These are phyloP conservation scores for Macquaria australasica DNA, from an alignment of 2,113 vertebrate genomes.

Conservation along the genomic window DNA sequence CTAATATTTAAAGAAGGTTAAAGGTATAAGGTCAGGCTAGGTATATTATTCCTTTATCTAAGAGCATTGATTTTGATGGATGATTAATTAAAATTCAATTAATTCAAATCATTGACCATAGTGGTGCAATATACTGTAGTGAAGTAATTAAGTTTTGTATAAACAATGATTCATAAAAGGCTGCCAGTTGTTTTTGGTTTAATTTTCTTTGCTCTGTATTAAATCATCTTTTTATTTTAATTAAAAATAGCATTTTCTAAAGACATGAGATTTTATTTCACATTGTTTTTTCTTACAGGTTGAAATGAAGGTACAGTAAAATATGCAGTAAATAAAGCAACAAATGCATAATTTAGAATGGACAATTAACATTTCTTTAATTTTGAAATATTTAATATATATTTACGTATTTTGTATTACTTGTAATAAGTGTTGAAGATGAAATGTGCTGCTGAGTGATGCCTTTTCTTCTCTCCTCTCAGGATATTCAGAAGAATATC, in stretches of 20 bases:
- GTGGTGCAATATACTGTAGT: too few relatives aligned
- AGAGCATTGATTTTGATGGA: conserved; percentile 7
- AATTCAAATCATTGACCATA: neutral
- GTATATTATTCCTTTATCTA: neutral
- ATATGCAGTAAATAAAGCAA: neutral
- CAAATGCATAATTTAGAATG: neutral
- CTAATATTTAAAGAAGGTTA: conserved; percentile 20
- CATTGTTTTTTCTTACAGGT: neutral
- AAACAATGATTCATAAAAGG: neutral
- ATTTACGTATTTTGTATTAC: neutral
- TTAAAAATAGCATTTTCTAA: neutral
- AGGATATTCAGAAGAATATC: conserved; percentile 71
- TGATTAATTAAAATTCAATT: neutral
- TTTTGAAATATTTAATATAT: neutral
- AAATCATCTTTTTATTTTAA: neutral
- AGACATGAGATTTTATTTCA: neutral
- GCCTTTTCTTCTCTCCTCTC: neutral
- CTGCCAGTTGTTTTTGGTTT: neutral
- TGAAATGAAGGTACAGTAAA: neutral
- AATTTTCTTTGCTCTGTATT: neutral
- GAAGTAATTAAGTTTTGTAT: neutral
- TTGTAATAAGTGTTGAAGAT: neutral
- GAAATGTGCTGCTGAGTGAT: neutral
- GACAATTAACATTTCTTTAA: neutral
- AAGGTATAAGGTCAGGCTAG: neutral